These are phyloP conservation scores for Natator depressus DNA, from an alignment of 2,113 vertebrate species.

Conservation along the genomic window DNA sequence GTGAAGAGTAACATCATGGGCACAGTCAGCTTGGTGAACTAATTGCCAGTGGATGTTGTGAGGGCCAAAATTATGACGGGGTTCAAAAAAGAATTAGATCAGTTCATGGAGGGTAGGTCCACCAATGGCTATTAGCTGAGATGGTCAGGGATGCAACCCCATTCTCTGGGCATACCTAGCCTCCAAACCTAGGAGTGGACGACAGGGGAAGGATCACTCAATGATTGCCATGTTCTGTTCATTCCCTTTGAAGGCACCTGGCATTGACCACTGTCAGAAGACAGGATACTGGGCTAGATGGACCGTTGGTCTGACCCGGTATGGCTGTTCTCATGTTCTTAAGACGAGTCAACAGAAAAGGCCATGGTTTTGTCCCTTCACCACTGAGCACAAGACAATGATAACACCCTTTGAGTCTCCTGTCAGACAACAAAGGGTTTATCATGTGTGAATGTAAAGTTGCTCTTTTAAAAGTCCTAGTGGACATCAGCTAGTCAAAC, in stretches of 20 bases:
- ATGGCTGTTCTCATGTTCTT: neutral
- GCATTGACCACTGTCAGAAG: neutral
- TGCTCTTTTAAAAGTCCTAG: accelerated
- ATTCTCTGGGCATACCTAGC: neutral
- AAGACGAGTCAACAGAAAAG: neutral
- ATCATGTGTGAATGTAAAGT: accelerated
- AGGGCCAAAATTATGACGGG: neutral
- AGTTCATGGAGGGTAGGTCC: neutral
- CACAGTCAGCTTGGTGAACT: neutral
- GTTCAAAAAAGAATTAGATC: neutral
- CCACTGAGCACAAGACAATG: neutral
- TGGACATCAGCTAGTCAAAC: accelerated
- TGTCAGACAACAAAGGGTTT: neutral
- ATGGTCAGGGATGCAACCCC: neutral
- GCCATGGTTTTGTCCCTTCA: neutral
- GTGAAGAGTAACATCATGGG: neutral
- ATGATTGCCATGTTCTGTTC: neutral
- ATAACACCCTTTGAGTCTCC: neutral
- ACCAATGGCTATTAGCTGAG: neutral
- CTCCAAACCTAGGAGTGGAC: neutral
- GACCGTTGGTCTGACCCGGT: neutral
- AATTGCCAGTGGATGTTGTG: neutral
- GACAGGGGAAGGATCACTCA: neutral
- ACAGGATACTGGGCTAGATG: neutral
- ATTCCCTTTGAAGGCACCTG: neutral